Conservation (phyloP, 2,888 invertebrate species). For the Merodon equestris region DNA sequence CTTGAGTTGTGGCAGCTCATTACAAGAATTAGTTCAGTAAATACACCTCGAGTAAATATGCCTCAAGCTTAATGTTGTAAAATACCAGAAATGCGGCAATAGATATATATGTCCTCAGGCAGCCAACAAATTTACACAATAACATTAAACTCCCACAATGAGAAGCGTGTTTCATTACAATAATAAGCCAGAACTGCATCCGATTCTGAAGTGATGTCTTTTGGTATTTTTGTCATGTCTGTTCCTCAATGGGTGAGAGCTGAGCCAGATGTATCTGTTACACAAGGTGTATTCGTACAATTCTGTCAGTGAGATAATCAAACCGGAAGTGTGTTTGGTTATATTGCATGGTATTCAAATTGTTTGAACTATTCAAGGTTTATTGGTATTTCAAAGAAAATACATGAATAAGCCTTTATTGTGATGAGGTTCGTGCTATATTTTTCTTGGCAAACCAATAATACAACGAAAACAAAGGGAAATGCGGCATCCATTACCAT, state of each 20-base stretch:
- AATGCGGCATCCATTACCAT: constrained; percentile 50
- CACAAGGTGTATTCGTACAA: constrained; percentile 29
- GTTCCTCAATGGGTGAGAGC: constrained; percentile 8
- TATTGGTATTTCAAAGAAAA: constrained; percentile 14
- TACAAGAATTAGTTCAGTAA: too few relatives aligned
- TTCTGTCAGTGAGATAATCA: constrained; percentile 29
- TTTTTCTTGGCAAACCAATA: constrained; percentile 29
- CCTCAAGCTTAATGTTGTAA: too few relatives aligned
- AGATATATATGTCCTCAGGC: constrained; percentile 65
- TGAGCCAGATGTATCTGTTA: constrained; percentile 47
- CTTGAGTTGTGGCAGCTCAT: too few relatives aligned
- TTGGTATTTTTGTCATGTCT: constrained; percentile 18
- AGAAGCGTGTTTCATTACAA: constrained; percentile 71
- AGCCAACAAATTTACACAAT: constrained; percentile 46
- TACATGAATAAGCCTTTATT: constrained; percentile 8
- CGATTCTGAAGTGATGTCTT: constrained; percentile 33
- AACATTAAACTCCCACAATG: constrained; percentile 70
- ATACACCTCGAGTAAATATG: too few relatives aligned
- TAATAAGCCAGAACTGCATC: constrained; percentile 40
- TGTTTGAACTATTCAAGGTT: constrained; percentile 16
- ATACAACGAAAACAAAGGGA: constrained; percentile 42
- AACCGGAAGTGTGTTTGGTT: constrained; percentile 37
- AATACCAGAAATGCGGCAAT: constrained; percentile 73
- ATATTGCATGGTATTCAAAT: constrained; percentile 28
- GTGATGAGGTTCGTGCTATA: constrained; percentile 12